Conservation (phyloP, 1,140 invertebrate genomes). For the Stenopsyche tienmushanensis region DNA sequence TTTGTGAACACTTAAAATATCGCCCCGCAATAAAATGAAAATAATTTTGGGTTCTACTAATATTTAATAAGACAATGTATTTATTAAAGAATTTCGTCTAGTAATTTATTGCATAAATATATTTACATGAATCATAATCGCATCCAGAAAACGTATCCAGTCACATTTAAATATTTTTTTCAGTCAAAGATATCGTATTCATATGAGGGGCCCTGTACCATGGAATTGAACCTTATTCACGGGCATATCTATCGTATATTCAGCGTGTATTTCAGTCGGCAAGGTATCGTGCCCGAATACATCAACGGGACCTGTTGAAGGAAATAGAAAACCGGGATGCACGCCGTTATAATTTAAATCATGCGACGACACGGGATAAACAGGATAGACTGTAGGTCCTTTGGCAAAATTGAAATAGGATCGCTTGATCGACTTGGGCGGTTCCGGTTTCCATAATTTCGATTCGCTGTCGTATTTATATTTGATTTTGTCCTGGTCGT, state of each 20-base stretch:
- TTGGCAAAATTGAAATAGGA: constrained; percentile 15
- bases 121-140: too few relatives aligned
- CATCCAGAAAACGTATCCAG: too few relatives aligned
- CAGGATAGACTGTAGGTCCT: constrained; percentile 31
- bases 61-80: too few relatives aligned
- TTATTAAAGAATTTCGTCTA: too few relatives aligned
- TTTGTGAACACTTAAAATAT: too few relatives aligned
- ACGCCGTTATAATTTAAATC: constrained; percentile 39
- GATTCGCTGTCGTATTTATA: constrained; percentile 34
- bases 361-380: constrained; percentile 26
- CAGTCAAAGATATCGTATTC: too few relatives aligned
- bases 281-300: constrained; percentile 9
- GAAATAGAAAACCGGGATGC: not conserved
- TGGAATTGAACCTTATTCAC: constrained; percentile 53
- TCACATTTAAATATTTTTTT: too few relatives aligned
- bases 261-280: constrained; percentile 52
- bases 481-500: constrained; percentile 30
- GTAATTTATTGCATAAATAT: too few relatives aligned
- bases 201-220: constrained; percentile 41
- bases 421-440: constrained; percentile 16
- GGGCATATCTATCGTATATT: constrained; percentile 52
- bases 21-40: too few relatives aligned
- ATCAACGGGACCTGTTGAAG: not conserved
- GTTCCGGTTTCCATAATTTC: constrained; percentile 34
- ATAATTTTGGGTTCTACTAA: too few relatives aligned